A percentile compares a stretch with the other conserved stretches of the same genome.
phyloP scores from a whole-genome alignment of 2,113 vertebrate genomes.

The Vulpes ferrilata region DNA sequence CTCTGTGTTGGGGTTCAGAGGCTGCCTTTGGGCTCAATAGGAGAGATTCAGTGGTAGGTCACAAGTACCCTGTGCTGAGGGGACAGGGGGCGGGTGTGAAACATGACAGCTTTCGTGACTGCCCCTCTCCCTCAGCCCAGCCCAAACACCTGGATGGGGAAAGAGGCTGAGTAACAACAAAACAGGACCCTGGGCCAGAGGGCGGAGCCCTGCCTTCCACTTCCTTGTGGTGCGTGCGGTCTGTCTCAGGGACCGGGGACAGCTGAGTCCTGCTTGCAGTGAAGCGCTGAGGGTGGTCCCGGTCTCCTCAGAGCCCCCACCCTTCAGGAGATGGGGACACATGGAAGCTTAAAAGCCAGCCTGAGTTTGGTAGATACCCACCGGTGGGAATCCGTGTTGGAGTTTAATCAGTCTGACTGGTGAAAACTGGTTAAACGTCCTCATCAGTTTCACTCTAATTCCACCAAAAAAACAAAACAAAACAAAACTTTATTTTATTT shows the following conservation, averaged over 20 bases:
- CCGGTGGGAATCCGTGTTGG: neutral
- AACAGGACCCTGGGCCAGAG: neutral
- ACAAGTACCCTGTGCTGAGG: neutral
- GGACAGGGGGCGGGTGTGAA: neutral
- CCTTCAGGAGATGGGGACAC: neutral
- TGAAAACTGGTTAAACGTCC: neutral
- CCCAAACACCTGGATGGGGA: neutral
- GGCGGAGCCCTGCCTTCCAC: neutral
- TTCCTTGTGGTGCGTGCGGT: neutral
- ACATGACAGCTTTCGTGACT: neutral
- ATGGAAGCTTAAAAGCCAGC: neutral
- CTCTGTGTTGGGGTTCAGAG: neutral
- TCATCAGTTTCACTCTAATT: neutral
- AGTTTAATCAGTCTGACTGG: neutral
- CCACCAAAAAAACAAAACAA: neutral
- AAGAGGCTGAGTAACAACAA: neutral
- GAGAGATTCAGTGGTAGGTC: neutral
- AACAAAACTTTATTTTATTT: too few relatives aligned
- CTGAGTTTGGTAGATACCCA: neutral
- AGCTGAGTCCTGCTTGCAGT: too few relatives aligned
- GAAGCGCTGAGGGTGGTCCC: neutral
- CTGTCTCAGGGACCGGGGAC: neutral
- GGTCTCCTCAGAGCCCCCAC: neutral
- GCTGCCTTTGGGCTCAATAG: neutral
- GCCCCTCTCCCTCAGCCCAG: neutral